Percentiles rank a stretch among this genome's conserved stretches.
These are phyloP conservation scores for Sarcophaga bullata DNA, from an alignment of 1,140 invertebrate species.

Conservation along the genomic window DNA sequence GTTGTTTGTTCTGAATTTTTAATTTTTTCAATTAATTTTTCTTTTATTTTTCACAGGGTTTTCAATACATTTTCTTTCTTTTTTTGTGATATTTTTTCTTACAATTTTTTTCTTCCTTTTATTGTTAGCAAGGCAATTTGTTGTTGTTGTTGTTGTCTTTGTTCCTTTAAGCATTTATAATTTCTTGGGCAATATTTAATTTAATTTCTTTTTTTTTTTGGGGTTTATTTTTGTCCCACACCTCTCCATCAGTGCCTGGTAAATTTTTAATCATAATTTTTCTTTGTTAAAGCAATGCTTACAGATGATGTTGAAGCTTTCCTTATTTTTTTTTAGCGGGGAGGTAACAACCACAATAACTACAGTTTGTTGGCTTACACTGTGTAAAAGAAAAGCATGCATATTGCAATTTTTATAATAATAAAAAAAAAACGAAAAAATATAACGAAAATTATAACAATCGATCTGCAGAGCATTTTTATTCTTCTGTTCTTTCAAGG, in stretches of 20 bases:
- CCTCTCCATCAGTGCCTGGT: not conserved
- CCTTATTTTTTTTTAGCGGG: no score
- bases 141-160: not conserved
- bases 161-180: constrained; percentile 21
- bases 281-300: not conserved
- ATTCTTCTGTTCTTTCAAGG: not conserved
- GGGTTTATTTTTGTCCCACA: not conserved
- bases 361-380: not conserved
- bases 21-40: constrained; percentile 18
- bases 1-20: not conserved
- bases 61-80: not conserved
- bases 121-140: not conserved
- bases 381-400: no score
- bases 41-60: no score
- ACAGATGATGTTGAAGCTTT: not conserved
- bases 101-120: not conserved
- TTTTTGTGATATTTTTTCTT: not conserved
- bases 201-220: not conserved
- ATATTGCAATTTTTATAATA: not conserved
- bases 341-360: not conserved
- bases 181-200: constrained; percentile 18
- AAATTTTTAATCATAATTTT: constrained; percentile 20
- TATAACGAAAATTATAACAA: not conserved
- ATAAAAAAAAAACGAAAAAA: not conserved
- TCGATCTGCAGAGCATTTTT: constrained; percentile 3